These are phyloP conservation scores for Odontocerum albicorne DNA, from an alignment of 2,888 invertebrate species.

Conservation along the genomic window DNA sequence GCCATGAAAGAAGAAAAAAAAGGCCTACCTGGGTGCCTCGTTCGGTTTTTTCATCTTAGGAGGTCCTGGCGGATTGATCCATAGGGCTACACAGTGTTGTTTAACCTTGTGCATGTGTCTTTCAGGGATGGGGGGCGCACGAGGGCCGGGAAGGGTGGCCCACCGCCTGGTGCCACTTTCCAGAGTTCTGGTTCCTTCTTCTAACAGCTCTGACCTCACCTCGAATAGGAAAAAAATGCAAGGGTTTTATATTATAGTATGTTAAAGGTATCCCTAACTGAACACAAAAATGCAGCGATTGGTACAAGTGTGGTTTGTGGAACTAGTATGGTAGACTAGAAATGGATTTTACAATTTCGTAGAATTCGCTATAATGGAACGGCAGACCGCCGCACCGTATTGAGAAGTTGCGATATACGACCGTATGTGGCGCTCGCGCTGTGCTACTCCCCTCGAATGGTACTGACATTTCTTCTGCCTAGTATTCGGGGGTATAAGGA, in stretches of 20 bases:
- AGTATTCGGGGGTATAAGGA: too few relatives aligned
- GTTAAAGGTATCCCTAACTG: too few relatives aligned
- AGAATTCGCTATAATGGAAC: background rate
- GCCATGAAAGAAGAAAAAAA: background rate
- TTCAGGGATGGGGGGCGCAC: constrained; percentile 45
- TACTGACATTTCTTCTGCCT: too few relatives aligned
- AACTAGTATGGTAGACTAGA: too few relatives aligned
- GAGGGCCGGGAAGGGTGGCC: constrained; percentile 18
- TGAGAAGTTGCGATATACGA: too few relatives aligned
- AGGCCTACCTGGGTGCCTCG: constrained; percentile 46
- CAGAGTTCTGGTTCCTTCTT: constrained; percentile 48
- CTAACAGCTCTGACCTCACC: constrained; percentile 47
- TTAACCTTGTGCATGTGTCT: constrained; percentile 45
- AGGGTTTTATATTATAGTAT: too few relatives aligned
- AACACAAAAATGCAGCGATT: too few relatives aligned
- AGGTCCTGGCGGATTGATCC: constrained; percentile 38
- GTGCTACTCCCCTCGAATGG: too few relatives aligned
- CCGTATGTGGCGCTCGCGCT: too few relatives aligned
- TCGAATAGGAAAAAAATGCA: constrained; percentile 36
- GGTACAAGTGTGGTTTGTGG: too few relatives aligned
- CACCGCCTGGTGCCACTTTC: constrained; percentile 45
- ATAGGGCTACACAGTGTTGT: constrained; percentile 47
- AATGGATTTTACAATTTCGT: background rate
- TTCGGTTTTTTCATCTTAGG: constrained; percentile 41
- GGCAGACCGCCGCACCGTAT: background rate